Evolutionary conservation across 2,888 invertebrate genomes (phyloP).

Genomic region (Hydrotaea diabolus): DNA sequence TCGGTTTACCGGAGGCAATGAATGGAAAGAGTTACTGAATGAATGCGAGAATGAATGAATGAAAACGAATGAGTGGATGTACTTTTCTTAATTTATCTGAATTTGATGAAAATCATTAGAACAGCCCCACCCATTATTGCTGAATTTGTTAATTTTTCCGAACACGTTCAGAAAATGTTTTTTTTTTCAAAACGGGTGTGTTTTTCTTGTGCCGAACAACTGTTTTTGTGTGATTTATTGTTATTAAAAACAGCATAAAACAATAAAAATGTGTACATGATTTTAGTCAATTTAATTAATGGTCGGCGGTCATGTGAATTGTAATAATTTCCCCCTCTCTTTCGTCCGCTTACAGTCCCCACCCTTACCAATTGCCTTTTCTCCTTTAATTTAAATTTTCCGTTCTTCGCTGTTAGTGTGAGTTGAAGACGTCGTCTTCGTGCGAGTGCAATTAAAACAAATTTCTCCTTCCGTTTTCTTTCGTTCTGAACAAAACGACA

Average conservation of each 20-base stretch:
- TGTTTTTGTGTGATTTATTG: slow-evolving; percentile 32
- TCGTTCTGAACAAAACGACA: not conserved
- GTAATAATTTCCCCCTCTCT: slow-evolving; percentile 18
- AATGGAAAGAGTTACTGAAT: not conserved
- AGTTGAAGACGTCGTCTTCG: not conserved
- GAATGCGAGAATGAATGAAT: too few species aligned
- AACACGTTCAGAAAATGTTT: not conserved
- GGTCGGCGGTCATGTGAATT: slow-evolving; percentile 34
- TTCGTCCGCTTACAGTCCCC: not conserved
- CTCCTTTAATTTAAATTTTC: not conserved
- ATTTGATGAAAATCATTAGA: not conserved
- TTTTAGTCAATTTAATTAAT: slow-evolving; percentile 53
- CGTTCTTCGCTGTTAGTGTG: not conserved
- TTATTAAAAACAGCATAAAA: slow-evolving; percentile 23
- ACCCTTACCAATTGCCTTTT: not conserved
- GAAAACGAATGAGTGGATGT: not conserved
- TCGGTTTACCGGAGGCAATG: not conserved
- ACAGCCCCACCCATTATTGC: not conserved
- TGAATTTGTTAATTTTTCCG: not conserved
- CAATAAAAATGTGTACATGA: slow-evolving; percentile 40
- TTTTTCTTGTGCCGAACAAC: not conserved
- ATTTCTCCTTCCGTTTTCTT: slow-evolving; percentile 27
- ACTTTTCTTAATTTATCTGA: slow-evolving; percentile 13
- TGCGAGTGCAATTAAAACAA: slow-evolving; percentile 42
- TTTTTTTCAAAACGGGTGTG: not conserved